These are phyloP conservation scores for Ischnura elegans DNA, from an alignment of 2,888 invertebrate species.

Conservation along the genomic window DNA sequence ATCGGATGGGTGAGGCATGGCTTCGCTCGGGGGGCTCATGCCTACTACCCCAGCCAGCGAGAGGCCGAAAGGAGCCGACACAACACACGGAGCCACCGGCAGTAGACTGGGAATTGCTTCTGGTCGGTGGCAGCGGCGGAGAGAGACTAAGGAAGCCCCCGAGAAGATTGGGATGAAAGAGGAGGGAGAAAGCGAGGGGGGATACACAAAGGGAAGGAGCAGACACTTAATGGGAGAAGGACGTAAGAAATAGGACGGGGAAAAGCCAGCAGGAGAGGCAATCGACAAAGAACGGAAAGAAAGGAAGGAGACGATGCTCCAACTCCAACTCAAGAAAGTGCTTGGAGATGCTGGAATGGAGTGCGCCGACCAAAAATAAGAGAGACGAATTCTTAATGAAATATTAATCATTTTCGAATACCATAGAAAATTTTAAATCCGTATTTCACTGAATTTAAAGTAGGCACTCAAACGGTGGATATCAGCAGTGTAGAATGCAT, in stretches of 20 bases:
- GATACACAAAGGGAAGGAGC: background rate
- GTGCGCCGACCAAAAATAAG: too few species aligned
- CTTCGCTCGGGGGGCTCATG: background rate
- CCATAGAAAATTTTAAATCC: too few species aligned
- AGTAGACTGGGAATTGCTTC: conserved; percentile 29
- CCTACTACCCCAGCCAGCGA: background rate
- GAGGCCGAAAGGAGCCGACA: background rate
- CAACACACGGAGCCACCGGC: background rate
- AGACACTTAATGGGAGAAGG: background rate
- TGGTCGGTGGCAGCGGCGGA: conserved; percentile 35
- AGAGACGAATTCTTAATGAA: too few species aligned
- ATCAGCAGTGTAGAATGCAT: too few species aligned
- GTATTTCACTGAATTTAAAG: too few species aligned
- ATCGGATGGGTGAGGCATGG: background rate
- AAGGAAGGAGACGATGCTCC: background rate
- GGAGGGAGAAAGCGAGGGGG: background rate
- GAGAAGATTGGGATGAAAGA: too few species aligned
- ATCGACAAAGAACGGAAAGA: too few species aligned
- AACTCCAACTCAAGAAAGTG: too few species aligned
- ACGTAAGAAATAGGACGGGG: background rate
- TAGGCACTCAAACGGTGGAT: too few species aligned
- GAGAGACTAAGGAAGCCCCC: too few species aligned
- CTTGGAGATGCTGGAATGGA: too few species aligned
- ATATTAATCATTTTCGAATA: too few species aligned
- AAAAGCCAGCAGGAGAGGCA: background rate